Evolutionary conservation across 2,888 invertebrate species (phyloP), one percentile per base, ranked within the genome.

Genomic region (Ormyrus pomaceus): DNA sequence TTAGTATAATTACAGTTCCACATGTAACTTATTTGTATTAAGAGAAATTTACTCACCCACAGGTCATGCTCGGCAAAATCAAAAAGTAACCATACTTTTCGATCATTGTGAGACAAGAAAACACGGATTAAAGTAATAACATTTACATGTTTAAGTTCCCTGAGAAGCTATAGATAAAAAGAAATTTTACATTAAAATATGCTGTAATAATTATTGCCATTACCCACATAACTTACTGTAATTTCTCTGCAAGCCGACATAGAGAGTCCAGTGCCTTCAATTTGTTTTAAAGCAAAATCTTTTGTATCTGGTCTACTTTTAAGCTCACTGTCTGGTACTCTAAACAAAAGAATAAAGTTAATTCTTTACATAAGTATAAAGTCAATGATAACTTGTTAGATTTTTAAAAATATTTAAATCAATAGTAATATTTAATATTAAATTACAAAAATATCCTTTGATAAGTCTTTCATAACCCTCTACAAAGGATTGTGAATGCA

Each of bases 241-340:
- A 99, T 99, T 93, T 99, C 99, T 88, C 99, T 93, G 90, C 99
- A 99, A 11, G 99, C 99, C 46, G 99, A 99, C 99, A 99, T 99
- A 0, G 99, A 99, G 46, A 99, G 93, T 0, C 99, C 99, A 58
- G 98, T 98, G 9, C 99, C 99, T 93, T 99, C 99, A 74, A 99
- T 99, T 92, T 99, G 98, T 91, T 99, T 99, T 75, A 99, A 92
- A 0, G 99, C 99, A 92, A 98, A 99, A 90, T 98, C 98, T 90
- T 96, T 95, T 19, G 95, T 95, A 89, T 97, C 96, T 2, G 95
- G 91, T 56, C 92, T 85, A 80, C 90, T 90, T 82, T 91, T 91
- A 71, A 91, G 85, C 86, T 91, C 90, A 71, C 90, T 90, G 82
- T 91, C 90, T 46, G 90, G 89, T 50, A 90, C 90, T 59, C 90